Base-by-base conservation (phyloP, 2,888 invertebrate genomes). In the Neuroscelio doddi region DNA sequence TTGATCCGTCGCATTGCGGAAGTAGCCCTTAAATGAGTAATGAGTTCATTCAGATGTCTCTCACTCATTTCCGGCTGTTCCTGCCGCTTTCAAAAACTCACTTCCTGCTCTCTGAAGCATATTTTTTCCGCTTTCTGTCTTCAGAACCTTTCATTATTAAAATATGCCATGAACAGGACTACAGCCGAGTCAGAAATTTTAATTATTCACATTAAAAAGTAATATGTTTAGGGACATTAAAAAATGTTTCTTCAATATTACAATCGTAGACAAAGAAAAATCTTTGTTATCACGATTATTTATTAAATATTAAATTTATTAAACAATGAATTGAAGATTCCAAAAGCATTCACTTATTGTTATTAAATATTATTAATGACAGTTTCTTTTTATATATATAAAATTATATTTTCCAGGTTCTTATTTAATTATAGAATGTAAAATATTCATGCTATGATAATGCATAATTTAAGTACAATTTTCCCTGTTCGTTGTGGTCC, bases 11-110 rank as follows among this genome's bases (percentile, higher is more conserved):
- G 46, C 66, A 55, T 56, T 66, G 64, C 77, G 77, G 76, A 77
- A 73, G 72, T 75, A 68, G 69, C 68, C 50, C 50, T 64, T 80
- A 76, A 82, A 82, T 81, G 72, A 80, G 73, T 80, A 76, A 82
- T 75, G 75, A 76, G 74, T 74, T 73, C 74, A 71, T 75, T 72
- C 75, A 76, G 69, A 73, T 76, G 78, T 77, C 75, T 77, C 74
- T 76, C 57, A 73, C 72, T 79, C 79, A 79, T 80, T 80, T 79
- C 80, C 80, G 79, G 72, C 66, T 58, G 29, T 56, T 58, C 68
- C 68, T 62, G 64, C 50, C 49, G 51, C 57, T 46, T 55, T 51
- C 67, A 68, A 76, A 73, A 70, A 69, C 62, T 70, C 62, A 32
- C 73, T 74, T 74, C 76, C 75, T 73, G 74, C 69, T 74, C 70